These are phyloP conservation scores for Loris lydekkerianus DNA, from an alignment of 2,797 vertebrate species.

Conservation along the genomic window DNA sequence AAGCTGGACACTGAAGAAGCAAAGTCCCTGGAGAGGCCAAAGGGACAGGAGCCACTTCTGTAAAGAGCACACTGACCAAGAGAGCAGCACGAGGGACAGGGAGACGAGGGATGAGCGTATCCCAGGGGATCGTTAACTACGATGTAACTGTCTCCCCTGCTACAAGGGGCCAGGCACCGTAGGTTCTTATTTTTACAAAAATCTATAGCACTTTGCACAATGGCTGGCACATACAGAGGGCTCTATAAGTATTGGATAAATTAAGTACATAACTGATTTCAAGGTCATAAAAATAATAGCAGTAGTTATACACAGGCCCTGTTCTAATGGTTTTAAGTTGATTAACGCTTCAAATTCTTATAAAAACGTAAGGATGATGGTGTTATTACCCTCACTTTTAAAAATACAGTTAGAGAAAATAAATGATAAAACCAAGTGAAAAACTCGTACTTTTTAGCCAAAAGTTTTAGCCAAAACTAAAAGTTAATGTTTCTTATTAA, in stretches of 20 bases:
- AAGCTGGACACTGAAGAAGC: neutral
- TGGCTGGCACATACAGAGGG: neutral
- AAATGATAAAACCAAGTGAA: neutral
- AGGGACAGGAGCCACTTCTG: neutral
- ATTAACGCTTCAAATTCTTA: neutral
- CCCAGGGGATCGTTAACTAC: neutral
- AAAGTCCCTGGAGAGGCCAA: neutral
- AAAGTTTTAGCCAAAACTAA: neutral
- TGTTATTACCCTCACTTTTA: neutral
- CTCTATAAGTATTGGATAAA: neutral
- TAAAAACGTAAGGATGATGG: neutral
- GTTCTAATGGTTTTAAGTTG: neutral
- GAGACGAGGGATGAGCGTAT: neutral
- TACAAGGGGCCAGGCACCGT: neutral
- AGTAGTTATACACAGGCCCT: neutral
- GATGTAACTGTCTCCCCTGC: neutral
- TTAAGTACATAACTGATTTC: neutral
- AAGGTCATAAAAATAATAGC: neutral
- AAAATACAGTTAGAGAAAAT: neutral
- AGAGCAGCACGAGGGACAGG: neutral
- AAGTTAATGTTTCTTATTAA: neutral
- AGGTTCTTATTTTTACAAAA: neutral
- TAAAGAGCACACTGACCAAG: neutral
- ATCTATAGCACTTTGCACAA: neutral
- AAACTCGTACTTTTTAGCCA: slow-evolving; percentile 34